A percentile compares a stretch with the other conserved stretches of the same genome.
Conservation (phyloP, 2,797 vertebrate species). For the Forpus xanthops region DNA sequence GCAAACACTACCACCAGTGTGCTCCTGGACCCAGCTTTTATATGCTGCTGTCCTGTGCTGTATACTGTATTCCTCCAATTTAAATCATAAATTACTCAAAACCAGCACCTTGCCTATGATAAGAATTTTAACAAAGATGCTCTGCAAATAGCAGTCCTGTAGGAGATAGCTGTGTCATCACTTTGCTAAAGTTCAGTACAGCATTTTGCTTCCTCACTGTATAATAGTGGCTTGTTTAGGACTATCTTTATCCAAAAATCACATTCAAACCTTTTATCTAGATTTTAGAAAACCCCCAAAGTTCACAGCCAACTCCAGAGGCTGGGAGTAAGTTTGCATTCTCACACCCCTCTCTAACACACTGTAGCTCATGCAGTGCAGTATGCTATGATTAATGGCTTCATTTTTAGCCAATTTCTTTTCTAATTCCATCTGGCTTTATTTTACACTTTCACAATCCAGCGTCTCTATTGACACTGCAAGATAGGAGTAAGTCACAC, state of each 20-base stretch:
- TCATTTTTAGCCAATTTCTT: neutral
- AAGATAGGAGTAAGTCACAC: neutral
- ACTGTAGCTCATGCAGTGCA: neutral
- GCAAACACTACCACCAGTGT: neutral
- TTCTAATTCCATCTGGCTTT: conserved; percentile 22
- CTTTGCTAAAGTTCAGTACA: neutral
- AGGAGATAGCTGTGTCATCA: neutral
- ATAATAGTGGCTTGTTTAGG: neutral
- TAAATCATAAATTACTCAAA: neutral
- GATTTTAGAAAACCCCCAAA: neutral
- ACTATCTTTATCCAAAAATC: neutral
- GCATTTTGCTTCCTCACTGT: neutral
- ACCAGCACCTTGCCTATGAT: neutral
- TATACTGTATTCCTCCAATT: neutral
- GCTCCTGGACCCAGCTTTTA: neutral
- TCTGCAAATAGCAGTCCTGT: neutral
- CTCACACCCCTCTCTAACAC: neutral
- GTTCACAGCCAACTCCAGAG: neutral
- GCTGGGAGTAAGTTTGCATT: neutral
- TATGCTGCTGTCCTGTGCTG: neutral
- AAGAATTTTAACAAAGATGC: neutral
- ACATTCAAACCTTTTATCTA: neutral
- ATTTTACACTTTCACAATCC: conserved; percentile 23
- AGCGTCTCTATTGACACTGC: conserved; percentile 5
- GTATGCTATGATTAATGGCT: neutral